Evolutionary conservation across 2,888 invertebrate genomes (phyloP).

Genomic region (Augiades crinisus): DNA sequence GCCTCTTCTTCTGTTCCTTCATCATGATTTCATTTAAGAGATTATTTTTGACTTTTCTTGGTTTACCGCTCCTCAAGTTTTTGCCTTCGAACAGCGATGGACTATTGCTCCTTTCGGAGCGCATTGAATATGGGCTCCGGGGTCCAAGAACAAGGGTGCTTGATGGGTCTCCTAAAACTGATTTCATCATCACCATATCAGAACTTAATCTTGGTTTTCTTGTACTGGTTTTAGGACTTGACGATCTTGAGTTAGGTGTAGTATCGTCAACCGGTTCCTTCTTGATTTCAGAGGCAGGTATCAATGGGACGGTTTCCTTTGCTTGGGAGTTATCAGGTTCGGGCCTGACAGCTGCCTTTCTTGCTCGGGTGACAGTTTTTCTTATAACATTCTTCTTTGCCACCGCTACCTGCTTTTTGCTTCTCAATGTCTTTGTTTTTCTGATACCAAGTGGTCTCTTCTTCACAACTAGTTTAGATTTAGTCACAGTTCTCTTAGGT

Average conservation of each 20-base stretch:
- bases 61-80: constrained; percentile 84
- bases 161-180: constrained; percentile 64
- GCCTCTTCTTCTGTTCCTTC: constrained; percentile 78
- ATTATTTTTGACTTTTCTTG: constrained; percentile 81
- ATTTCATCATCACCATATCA: constrained; percentile 74
- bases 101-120: constrained; percentile 81
- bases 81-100: constrained; percentile 75
- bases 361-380: constrained; percentile 53
- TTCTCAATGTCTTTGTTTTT: constrained; percentile 59
- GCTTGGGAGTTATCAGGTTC: constrained; percentile 59
- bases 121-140: constrained; percentile 82
- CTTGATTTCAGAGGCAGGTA: constrained; percentile 71
- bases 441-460: constrained; percentile 72
- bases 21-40: constrained; percentile 81
- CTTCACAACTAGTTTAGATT: constrained; percentile 66
- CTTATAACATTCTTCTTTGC: constrained; percentile 65
- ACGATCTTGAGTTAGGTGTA: constrained; percentile 67
- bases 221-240: constrained; percentile 71
- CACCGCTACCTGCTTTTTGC: constrained; percentile 56
- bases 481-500: constrained; percentile 57
- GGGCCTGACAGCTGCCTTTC: constrained; percentile 58
- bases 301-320: constrained; percentile 60
- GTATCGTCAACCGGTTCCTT: constrained; percentile 69
- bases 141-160: constrained; percentile 62
- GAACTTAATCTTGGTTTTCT: constrained; percentile 68